These are phyloP conservation scores for Torymus tubicola DNA, from an alignment of 2,888 invertebrate species.

Conservation along the genomic window DNA sequence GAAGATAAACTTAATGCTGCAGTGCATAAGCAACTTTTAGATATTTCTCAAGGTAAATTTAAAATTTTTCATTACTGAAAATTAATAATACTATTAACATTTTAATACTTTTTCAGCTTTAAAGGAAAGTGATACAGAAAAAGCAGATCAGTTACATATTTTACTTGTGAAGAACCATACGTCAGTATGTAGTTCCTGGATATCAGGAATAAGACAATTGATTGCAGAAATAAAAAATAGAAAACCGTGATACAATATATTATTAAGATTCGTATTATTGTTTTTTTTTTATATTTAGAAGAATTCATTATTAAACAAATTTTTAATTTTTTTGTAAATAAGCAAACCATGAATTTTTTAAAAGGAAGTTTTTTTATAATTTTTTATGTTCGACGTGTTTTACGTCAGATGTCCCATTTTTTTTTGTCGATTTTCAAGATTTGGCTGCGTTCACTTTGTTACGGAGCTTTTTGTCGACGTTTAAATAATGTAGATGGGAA, in stretches of 20 bases:
- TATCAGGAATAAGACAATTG: conserved; percentile 81
- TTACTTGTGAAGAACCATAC: conserved; percentile 81
- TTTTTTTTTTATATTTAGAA: no score
- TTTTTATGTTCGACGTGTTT: no score
- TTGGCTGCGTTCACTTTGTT: no score
- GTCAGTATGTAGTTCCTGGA: conserved; percentile 80
- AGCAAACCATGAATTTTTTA: no score
- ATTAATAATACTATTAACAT: conserved; percentile 2
- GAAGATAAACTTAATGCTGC: conserved; percentile 78
- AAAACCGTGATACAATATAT: conserved; percentile 38
- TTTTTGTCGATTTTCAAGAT: no score
- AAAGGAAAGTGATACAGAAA: conserved; percentile 75
- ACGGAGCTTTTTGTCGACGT: no score
- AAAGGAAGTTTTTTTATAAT: no score
- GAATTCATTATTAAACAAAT: no score
- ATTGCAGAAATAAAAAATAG: conserved; percentile 74
- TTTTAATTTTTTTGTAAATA: no score
- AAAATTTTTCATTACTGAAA: background rate
- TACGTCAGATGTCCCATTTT: no score
- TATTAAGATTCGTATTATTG: no score
- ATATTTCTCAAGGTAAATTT: conserved; percentile 78
- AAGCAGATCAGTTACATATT: conserved; percentile 80
- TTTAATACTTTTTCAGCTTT: conserved; percentile 76
- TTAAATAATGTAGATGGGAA: no score
- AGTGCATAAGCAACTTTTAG: conserved; percentile 77